Evolutionary conservation across 2,888 invertebrate genomes (phyloP).

Genomic region (Xanthorhoe designata): DNA sequence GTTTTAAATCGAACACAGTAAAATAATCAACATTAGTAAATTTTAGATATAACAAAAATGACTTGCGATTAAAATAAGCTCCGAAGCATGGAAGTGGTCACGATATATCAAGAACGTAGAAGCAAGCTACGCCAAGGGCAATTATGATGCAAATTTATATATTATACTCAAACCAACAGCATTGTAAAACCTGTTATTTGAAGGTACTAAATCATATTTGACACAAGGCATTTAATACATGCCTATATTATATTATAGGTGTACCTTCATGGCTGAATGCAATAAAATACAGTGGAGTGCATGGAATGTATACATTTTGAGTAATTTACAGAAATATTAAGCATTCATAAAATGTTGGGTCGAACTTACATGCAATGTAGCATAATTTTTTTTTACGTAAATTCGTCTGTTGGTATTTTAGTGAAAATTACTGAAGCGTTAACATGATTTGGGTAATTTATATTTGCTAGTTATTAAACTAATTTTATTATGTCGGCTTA

Average conservation of each 20-base stretch:
- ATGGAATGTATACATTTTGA: conserved; percentile 19
- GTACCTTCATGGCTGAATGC: conserved; percentile 32
- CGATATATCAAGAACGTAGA: not conserved
- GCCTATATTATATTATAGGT: conserved; percentile 8
- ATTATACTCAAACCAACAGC: not conserved
- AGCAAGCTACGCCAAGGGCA: too few species aligned
- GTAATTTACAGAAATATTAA: not conserved
- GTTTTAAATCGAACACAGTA: too few species aligned
- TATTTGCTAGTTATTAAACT: not conserved
- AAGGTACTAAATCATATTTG: conserved; percentile 29
- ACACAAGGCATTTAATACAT: conserved; percentile 19
- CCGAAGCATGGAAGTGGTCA: too few species aligned
- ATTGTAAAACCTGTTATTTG: conserved; percentile 20
- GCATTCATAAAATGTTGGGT: not conserved
- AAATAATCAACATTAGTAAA: too few species aligned
- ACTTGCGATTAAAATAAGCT: too few species aligned
- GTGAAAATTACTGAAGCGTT: not conserved
- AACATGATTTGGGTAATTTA: not conserved
- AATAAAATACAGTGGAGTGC: conserved; percentile 30
- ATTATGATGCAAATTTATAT: conserved; percentile 4
- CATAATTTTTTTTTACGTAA: not conserved
- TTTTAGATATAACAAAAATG: too few species aligned
- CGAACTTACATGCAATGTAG: not conserved
- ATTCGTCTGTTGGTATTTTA: not conserved
- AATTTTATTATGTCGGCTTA: conserved; percentile 1